Evolutionary conservation across 2,113 vertebrate species (phyloP).

Genomic region (Pycnonotus jocosus): DNA sequence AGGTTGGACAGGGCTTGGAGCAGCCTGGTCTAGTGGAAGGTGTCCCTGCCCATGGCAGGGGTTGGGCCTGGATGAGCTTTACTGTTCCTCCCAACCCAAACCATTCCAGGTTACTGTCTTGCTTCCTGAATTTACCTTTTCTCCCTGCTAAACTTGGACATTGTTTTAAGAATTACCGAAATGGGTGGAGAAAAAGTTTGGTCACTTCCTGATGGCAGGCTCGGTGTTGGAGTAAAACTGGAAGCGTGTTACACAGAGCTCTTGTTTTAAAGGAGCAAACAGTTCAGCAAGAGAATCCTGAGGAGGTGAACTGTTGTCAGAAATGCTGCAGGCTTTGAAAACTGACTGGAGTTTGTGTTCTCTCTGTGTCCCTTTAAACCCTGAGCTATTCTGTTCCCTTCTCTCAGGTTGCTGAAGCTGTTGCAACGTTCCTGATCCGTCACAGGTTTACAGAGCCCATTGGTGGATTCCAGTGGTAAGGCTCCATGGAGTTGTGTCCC

Average conservation of each 20-base stretch:
- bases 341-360: background rate
- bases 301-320: background rate
- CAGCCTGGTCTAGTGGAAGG: background rate
- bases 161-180: background rate
- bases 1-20: background rate
- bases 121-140: background rate
- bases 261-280: background rate
- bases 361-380: background rate
- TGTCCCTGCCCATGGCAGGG: background rate
- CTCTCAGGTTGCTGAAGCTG: slow-evolving; percentile 83
- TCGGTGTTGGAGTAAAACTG: background rate
- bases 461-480: slow-evolving; percentile 94
- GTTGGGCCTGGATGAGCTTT: background rate
- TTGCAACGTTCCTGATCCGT: slow-evolving; percentile 94
- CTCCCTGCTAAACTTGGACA: background rate
- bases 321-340: background rate
- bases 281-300: background rate
- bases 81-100: background rate
- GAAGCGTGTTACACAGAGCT: background rate
- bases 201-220: background rate
- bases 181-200: background rate
- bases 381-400: rapidly evolving
- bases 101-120: background rate
- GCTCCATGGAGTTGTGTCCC: background rate
- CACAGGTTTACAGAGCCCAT: slow-evolving; percentile 95